phyloP scores from a whole-genome alignment of 2,888 invertebrate species.

The Heliconius erato region DNA sequence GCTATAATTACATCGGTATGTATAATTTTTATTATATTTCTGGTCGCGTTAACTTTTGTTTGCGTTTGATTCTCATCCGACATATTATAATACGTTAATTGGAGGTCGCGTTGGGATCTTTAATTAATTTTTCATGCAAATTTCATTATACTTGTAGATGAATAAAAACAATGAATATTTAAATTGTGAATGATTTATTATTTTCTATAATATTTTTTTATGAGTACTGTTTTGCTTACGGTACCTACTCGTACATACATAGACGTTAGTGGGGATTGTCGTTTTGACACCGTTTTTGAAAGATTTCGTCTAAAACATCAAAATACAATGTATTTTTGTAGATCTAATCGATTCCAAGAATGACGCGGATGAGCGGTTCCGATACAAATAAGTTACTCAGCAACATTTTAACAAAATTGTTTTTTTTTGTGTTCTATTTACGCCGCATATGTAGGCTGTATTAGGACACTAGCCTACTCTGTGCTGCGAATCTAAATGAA shows the following conservation, averaged over 20 bases:
- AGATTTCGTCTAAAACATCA: not conserved
- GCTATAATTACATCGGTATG: conserved; percentile 50
- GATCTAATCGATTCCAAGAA: not conserved
- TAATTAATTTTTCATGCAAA: conserved; percentile 11
- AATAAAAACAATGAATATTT: conserved; percentile 18
- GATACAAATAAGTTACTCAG: conserved; percentile 29
- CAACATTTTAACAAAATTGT: conserved; percentile 9
- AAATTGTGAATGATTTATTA: conserved; percentile 7
- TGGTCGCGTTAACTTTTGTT: conserved; percentile 25
- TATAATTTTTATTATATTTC: conserved; percentile 41
- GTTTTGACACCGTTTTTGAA: not conserved
- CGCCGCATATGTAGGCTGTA: not conserved
- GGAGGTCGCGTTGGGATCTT: conserved; percentile 11
- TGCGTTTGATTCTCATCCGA: conserved; percentile 17
- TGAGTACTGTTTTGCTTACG: not conserved
- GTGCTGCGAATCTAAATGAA: too few species aligned
- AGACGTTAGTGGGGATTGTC: not conserved
- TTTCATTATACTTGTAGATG: not conserved
- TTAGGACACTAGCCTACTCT: not conserved
- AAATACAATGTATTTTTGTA: not conserved
- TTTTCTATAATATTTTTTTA: not conserved
- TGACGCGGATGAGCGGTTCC: conserved; percentile 21
- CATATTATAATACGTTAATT: conserved; percentile 14
- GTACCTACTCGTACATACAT: not conserved
- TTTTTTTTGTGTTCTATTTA: conserved; percentile 14